These are phyloP conservation scores for Perognathus longimembris DNA, from an alignment of 2,113 vertebrate species.

Conservation along the genomic window DNA sequence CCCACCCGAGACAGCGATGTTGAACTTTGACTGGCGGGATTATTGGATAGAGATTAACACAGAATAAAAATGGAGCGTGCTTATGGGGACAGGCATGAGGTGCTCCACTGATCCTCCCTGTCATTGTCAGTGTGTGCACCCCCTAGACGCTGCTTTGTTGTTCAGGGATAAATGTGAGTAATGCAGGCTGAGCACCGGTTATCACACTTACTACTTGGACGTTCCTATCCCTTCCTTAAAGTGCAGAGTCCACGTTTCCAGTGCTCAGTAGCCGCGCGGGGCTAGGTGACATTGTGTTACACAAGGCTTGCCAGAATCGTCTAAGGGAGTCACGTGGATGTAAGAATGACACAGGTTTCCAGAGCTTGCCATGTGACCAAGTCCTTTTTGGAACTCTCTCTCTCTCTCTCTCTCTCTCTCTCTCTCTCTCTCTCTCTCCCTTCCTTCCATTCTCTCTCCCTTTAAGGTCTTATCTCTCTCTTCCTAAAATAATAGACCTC, in stretches of 20 bases:
- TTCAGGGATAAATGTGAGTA: not conserved
- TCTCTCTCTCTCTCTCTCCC: not conserved
- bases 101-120: not conserved
- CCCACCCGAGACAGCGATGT: not conserved
- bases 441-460: not conserved
- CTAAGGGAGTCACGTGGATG: not conserved
- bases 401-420: not conserved
- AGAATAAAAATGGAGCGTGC: not conserved
- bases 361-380: not conserved
- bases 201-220: not conserved
- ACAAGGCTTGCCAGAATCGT: not conserved
- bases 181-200: not conserved
- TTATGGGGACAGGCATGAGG: too few species aligned
- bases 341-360: not conserved
- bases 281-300: not conserved
- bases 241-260: not conserved
- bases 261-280: not conserved
- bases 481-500: not conserved
- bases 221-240: not conserved
- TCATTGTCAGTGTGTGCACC: not conserved
- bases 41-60: not conserved
- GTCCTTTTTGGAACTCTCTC: not conserved
- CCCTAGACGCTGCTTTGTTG: not conserved
- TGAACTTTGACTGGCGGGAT: conserved; percentile 38
- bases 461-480: not conserved